Evolutionary conservation across 2,888 invertebrate genomes (phyloP).

Genomic region (Coecobrya sp.): DNA sequence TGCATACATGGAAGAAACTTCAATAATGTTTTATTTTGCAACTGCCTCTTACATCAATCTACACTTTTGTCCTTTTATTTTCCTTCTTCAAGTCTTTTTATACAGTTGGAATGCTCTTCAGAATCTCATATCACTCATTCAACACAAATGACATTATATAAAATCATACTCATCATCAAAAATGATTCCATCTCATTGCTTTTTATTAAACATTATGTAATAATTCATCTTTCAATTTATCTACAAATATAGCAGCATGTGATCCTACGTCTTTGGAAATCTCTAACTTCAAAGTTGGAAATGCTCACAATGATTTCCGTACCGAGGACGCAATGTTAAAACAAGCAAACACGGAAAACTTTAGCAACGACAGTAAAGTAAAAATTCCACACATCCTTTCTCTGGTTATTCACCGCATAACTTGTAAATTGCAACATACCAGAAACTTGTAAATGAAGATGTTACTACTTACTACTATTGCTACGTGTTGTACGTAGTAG

Average conservation of each 20-base stretch:
- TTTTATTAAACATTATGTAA: constrained; percentile 6
- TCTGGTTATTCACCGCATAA: constrained; percentile 38
- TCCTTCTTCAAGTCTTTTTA: no score
- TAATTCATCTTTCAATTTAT: neutral
- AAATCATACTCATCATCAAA: neutral
- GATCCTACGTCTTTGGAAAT: neutral
- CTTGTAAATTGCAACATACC: constrained; percentile 9
- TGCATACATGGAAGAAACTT: neutral
- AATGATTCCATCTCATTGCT: constrained; percentile 8
- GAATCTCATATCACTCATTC: neutral
- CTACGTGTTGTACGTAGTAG: neutral
- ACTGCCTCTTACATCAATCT: no score
- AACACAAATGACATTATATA: neutral
- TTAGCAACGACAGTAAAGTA: neutral
- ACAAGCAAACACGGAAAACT: neutral
- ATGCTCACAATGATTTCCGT: neutral
- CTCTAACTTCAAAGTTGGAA: neutral
- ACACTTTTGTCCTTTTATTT: no score
- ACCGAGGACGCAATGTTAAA: neutral
- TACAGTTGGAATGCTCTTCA: no score
- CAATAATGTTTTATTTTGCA: no score
- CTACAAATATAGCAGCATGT: no score
- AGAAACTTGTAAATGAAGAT: constrained; percentile 13
- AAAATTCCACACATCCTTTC: constrained; percentile 27
- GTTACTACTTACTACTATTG: no score